Evolutionary conservation across 2,113 vertebrate genomes (phyloP), one percentile per base, ranked within the genome.

Genomic region (Oncorhynchus gorbuscha): DNA sequence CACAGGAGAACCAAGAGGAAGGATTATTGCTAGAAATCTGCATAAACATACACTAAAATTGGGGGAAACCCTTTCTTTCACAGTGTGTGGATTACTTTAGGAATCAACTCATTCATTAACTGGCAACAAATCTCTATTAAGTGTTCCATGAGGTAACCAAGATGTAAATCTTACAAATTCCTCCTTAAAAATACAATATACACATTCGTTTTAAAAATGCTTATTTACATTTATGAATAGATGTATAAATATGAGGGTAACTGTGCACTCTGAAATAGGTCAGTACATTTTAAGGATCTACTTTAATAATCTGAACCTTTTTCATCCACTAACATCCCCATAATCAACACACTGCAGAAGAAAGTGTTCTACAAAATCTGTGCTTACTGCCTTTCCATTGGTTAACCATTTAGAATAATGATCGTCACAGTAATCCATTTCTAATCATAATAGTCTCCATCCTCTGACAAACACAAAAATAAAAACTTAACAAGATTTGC

Each of bases 1-100:
- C 84, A 90, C 86, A 84, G 77, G 82, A 86, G 91, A 93, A 89
- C 87, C 87, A 89, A 89, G 80, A 45, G 88, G 88, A 84, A 90
- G 86, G 86, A 81, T 92, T 93, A 94, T 92, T 93, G 92, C 92
- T 96, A 92, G 85, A 92, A 85, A 84, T 92, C 90, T 92, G 89
- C 89, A 92, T 88, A 72, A 28, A 67, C 13, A 59, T 72, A 92
- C 77, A 80, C 78, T 75, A 76, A 82, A 83, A 82, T 77, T 75
- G 55, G 80, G 39, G 81, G 73, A 39, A 22, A 84, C 76, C n/a
- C 80, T 76, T 83, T 80, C 76, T 79, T 72, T 72, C 71, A 59
- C 75, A 82, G 76, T 72, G 82, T 73, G 68, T 55, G 51, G 71
- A 65, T 67, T 64, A 71, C 66, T 67, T 71, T 49, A 77, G 39